Conservation (phyloP, 2,113 vertebrate genomes). For the Jaculus jaculus region DNA sequence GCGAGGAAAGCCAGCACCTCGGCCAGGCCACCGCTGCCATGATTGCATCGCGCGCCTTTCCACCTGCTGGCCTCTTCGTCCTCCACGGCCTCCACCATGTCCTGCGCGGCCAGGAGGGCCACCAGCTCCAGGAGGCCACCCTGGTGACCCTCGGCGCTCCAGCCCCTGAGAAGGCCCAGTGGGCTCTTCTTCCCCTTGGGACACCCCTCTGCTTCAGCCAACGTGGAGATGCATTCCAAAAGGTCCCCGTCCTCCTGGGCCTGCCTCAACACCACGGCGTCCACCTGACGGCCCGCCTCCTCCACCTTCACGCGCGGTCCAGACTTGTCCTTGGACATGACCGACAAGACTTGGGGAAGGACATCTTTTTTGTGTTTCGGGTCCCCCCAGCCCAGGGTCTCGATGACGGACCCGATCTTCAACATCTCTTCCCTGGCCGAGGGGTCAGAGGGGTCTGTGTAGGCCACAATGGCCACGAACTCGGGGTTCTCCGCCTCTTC, state of each 20-base stretch:
- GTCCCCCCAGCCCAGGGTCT: slow-evolving; percentile 41
- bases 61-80: not conserved
- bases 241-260: not conserved
- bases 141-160: not conserved
- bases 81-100: not conserved
- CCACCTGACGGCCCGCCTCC: slow-evolving; percentile 48
- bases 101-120: slow-evolving; percentile 41
- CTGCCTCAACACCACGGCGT: slow-evolving; percentile 27
- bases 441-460: not conserved
- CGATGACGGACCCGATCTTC: slow-evolving; percentile 35
- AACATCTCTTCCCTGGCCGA: slow-evolving; percentile 21
- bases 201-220: not conserved
- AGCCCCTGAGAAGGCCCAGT: not conserved
- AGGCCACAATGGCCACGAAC: slow-evolving; percentile 46
- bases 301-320: not conserved
- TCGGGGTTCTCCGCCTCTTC: not conserved
- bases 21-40: not conserved
- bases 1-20: slow-evolving; percentile 39
- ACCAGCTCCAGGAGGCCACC: slow-evolving; percentile 44
- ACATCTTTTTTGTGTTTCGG: not conserved
- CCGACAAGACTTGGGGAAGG: not conserved
- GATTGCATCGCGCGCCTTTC: not conserved
- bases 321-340: not conserved
- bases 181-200: not conserved
- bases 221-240: slow-evolving; percentile 22